Percentiles rank a stretch among this genome's conserved stretches.
phyloP scores from a whole-genome alignment of 2,888 invertebrate genomes.

The Euplexia lucipara region DNA sequence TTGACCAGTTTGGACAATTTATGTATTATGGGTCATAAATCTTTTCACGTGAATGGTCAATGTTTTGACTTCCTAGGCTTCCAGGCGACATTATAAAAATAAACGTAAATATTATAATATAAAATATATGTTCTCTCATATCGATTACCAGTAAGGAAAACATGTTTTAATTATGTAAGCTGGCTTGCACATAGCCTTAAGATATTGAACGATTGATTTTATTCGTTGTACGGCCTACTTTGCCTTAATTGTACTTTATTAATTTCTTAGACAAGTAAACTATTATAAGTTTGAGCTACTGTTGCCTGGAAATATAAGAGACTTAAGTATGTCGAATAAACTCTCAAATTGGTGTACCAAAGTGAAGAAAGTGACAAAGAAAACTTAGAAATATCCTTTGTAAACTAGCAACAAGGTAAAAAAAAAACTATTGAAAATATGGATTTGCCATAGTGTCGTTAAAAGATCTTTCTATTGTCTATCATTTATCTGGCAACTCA shows the following conservation, averaged over 20 bases:
- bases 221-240: conserved; percentile 11
- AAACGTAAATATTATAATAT: too few relatives aligned
- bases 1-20: background rate
- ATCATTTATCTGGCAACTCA: background rate
- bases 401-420: background rate
- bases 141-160: too few relatives aligned
- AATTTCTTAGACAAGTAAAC: conserved; percentile 14
- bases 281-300: background rate
- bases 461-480: background rate
- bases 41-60: too few relatives aligned
- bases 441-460: background rate
- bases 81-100: too few relatives aligned
- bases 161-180: background rate
- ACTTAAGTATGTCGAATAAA: background rate
- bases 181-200: background rate
- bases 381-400: background rate
- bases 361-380: conserved; percentile 4
- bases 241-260: conserved; percentile 2
- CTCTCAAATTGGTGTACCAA: conserved; percentile 23
- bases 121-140: too few relatives aligned
- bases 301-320: conserved; percentile 10
- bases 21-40: too few relatives aligned
- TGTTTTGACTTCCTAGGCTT: too few relatives aligned
- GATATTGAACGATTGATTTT: background rate
- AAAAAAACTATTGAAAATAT: background rate